Evolutionary conservation across 1,140 invertebrate species (phyloP), one percentile per base, ranked within the genome.

Genomic region (Acyrthosiphon pisum): DNA sequence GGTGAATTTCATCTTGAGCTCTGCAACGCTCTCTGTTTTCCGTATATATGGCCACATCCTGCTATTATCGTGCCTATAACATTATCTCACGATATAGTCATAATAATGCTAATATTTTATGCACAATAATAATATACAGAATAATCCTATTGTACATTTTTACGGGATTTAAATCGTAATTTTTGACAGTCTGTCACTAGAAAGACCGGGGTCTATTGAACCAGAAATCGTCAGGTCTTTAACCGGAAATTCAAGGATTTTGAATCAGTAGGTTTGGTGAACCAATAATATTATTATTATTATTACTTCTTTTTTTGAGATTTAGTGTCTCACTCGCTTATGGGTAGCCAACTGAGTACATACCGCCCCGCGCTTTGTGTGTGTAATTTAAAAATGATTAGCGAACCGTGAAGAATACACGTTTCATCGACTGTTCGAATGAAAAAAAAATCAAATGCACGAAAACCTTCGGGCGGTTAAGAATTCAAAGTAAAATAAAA

Each of bases 361-460:
- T 83, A 91, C 44, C 37, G 44, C 20, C 91, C 48, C 48, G 18
- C 48, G 50, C n/a, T 92, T 92, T 81, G 76, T 41, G 44, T 91
- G 81, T 91, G 60, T 93, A 86, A 93, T 93, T 93, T 93, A 84
- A 93, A 93, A 93, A 93, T 86, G 91, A 93, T 93, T 93, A 93
- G 91, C 86, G 91, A 84, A 93, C 91, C 91, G 76, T 93, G 91
- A 93, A 86, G 81, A 93, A 93, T 93, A 93, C 81, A 93, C 91
- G 91, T 93, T 93, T 86, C 48, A 44, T 93, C 81, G 68, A 86
- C 48, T 37, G 81, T 86, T 56, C 26, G 76, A 84, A 81, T 81
- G 37, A 81, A 92, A 83, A 92, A 60, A 50, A 84, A 93, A 86
- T 84, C 60, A 86, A 93, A 93, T 53, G 81, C 50, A 93, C 91